A percentile compares a stretch with the other conserved stretches of the same genome.
Conservation (phyloP, 1,140 invertebrate genomes). For the Drosophila busckii region DNA sequence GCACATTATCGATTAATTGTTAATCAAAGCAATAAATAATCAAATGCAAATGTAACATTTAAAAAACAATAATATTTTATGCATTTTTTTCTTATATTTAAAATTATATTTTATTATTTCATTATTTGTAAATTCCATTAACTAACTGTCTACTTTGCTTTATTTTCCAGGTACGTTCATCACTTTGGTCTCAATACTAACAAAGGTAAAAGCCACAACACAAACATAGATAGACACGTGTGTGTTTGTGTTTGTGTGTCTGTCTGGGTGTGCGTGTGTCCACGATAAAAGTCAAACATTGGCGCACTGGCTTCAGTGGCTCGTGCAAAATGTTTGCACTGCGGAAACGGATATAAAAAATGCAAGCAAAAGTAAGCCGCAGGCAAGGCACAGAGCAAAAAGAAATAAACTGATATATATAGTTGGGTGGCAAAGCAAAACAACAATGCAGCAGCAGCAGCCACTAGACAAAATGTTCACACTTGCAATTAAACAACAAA, state of each 20-base stretch:
- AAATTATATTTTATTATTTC: too few species aligned
- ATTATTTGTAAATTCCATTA: neutral
- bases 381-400: constrained; percentile 1
- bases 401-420: too few species aligned
- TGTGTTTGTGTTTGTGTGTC: neutral
- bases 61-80: too few species aligned
- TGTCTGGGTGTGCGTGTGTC: neutral
- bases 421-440: neutral
- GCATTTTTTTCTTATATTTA: neutral
- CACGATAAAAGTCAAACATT: constrained; percentile 49
- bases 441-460: neutral
- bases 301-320: constrained; percentile 24
- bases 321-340: constrained; percentile 8
- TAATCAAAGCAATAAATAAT: too few species aligned
- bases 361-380: constrained; percentile 12
- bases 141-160: neutral
- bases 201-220: neutral
- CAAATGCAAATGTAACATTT: too few species aligned
- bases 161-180: constrained; percentile 50
- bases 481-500: constrained; percentile 31
- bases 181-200: too few species aligned
- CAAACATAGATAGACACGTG: neutral
- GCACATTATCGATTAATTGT: too few species aligned
- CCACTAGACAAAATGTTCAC: constrained; percentile 31
- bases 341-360: constrained; percentile 52